Percentiles rank a stretch among this genome's conserved stretches.
These are phyloP conservation scores for Ceryle rudis DNA, from an alignment of 2,797 vertebrate species.

Conservation along the genomic window DNA sequence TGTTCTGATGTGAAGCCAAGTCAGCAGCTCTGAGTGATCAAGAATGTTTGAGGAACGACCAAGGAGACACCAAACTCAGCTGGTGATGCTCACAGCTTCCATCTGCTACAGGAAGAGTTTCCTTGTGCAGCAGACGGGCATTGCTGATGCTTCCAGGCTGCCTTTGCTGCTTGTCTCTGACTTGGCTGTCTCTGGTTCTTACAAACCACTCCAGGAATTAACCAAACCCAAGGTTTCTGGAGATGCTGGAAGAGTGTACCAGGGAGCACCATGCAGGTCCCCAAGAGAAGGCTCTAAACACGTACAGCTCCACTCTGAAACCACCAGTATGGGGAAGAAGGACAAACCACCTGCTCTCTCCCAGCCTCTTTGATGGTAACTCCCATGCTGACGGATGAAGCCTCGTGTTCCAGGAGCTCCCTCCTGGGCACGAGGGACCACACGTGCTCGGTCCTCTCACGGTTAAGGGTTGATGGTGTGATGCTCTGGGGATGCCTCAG, in stretches of 20 bases:
- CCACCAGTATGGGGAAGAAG: background rate
- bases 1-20: background rate
- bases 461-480: too few relatives aligned
- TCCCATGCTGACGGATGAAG: fast-evolving
- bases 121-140: fast-evolving
- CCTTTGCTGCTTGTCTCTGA: background rate
- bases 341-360: too few relatives aligned
- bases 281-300: background rate
- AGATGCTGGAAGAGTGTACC: background rate
- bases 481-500: background rate
- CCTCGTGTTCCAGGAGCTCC: background rate
- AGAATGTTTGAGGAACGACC: background rate
- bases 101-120: background rate
- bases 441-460: too few relatives aligned
- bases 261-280: background rate
- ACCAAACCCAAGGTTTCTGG: background rate
- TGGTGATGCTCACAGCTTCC: background rate
- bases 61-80: background rate
- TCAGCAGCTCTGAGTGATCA: background rate
- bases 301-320: background rate
- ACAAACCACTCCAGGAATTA: background rate
- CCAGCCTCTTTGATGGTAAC: too few relatives aligned
- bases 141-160: background rate
- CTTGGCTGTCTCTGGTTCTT: background rate
- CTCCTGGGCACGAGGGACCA: background rate